phyloP scores from a whole-genome alignment of 2,797 vertebrate genomes.

The Bovichtus diacanthus region DNA sequence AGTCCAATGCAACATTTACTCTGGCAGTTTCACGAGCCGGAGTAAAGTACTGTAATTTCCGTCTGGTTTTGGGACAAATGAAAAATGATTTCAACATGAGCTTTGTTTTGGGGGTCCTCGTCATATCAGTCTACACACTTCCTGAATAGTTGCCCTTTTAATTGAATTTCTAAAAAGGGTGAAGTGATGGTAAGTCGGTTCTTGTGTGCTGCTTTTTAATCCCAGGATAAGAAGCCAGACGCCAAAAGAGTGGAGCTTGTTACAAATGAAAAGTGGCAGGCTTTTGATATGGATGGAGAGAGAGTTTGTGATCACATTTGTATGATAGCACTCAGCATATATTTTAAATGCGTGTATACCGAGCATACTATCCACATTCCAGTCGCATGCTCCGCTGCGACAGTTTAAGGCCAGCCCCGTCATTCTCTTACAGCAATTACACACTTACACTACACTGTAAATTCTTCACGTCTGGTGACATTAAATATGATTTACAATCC shows the following conservation, averaged over 20 bases:
- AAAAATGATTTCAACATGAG: slow-evolving; percentile 46
- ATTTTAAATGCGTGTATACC: not conserved
- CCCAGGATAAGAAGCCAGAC: slow-evolving; percentile 52
- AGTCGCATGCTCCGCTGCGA: slow-evolving; percentile 28
- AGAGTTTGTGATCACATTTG: not conserved
- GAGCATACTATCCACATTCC: slow-evolving; percentile 7
- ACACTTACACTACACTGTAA: slow-evolving; percentile 49
- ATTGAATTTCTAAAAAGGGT: slow-evolving; percentile 37
- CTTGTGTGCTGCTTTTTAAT: slow-evolving; percentile 33
- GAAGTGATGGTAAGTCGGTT: slow-evolving; percentile 48
- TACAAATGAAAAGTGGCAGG: slow-evolving; percentile 10
- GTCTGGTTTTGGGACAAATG: slow-evolving; percentile 54
- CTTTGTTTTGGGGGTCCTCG: slow-evolving; percentile 60
- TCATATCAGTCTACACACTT: slow-evolving; percentile 49
- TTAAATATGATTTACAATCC: slow-evolving; percentile 71
- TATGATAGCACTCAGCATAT: not conserved
- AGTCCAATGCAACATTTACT: slow-evolving; percentile 69
- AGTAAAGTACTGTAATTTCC: slow-evolving; percentile 66
- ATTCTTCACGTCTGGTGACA: slow-evolving; percentile 69
- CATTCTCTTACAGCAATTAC: slow-evolving; percentile 67
- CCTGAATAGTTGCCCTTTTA: slow-evolving; percentile 59
- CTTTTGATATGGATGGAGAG: slow-evolving; percentile 2
- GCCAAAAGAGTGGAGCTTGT: slow-evolving; percentile 16
- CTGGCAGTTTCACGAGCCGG: slow-evolving; percentile 61
- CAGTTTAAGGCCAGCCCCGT: slow-evolving; percentile 59